Evolutionary conservation across 2,797 vertebrate species (phyloP).

Genomic region (Atherinosoma microstoma): DNA sequence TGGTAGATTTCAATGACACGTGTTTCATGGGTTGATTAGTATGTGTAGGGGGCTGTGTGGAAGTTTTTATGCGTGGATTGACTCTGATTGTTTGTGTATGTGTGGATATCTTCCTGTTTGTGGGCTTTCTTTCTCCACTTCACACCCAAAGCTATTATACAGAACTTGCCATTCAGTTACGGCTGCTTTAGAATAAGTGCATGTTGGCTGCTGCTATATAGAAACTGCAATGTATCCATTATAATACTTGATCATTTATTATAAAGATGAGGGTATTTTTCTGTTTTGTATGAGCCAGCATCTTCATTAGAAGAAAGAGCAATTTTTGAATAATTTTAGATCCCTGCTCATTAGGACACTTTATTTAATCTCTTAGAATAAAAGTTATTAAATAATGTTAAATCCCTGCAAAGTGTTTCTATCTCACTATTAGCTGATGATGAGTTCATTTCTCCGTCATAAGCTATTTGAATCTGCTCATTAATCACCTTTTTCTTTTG

Average conservation of each 20-base stretch:
- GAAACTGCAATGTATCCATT: neutral
- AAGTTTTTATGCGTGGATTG: slow-evolving; percentile 49
- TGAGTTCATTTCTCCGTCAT: slow-evolving; percentile 20
- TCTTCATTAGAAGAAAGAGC: neutral
- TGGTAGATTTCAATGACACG: slow-evolving; percentile 24
- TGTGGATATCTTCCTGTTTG: slow-evolving; percentile 5
- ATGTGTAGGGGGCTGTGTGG: slow-evolving; percentile 20
- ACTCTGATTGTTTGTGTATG: slow-evolving; percentile 15
- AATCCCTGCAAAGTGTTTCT: slow-evolving; percentile 12
- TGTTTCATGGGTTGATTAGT: slow-evolving; percentile 56
- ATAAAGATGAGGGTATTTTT: neutral
- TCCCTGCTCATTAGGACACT: no score
- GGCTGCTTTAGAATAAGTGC: neutral
- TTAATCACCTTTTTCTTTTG: slow-evolving; percentile 15
- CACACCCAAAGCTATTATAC: neutral
- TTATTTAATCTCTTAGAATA: slow-evolving; percentile 16
- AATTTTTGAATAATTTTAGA: neutral
- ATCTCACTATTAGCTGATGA: slow-evolving; percentile 12
- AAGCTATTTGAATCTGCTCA: slow-evolving; percentile 18
- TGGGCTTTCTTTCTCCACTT: slow-evolving; percentile 1
- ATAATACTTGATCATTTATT: neutral
- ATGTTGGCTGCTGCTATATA: neutral
- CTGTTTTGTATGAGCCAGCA: slow-evolving; percentile 3
- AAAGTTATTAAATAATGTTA: slow-evolving; percentile 18
- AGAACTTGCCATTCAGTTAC: neutral